Evolutionary conservation across 2,113 vertebrate genomes (phyloP).

Genomic region (Alectura lathami): DNA sequence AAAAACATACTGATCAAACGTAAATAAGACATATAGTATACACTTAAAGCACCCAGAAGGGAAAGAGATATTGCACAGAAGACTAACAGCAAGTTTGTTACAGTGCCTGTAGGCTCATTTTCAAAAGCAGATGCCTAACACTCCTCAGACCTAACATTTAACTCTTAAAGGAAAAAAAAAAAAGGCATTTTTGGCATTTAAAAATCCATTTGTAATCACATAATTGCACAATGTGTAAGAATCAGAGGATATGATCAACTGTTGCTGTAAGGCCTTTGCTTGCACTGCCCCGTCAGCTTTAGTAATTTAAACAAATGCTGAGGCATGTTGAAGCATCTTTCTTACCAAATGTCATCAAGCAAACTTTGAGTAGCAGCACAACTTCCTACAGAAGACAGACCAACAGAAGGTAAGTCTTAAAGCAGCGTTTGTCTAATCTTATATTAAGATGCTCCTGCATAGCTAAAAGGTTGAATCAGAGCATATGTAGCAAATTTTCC

Average conservation of each 20-base stretch:
- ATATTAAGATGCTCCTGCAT: background rate
- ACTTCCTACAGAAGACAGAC: conserved; percentile 36
- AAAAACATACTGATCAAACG: conserved; percentile 58
- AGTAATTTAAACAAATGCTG: conserved; percentile 45
- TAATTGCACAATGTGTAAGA: conserved; percentile 61
- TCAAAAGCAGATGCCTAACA: conserved; percentile 62
- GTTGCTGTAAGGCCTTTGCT: conserved; percentile 65
- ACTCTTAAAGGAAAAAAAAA: conserved; percentile 47
- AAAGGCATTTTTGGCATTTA: conserved; percentile 76
- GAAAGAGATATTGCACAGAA: conserved; percentile 78
- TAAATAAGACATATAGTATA: conserved; percentile 71
- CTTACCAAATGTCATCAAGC: background rate
- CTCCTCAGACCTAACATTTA: conserved; percentile 55
- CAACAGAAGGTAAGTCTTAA: background rate
- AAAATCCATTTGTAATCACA: conserved; percentile 62
- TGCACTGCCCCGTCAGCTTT: background rate
- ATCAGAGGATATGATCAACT: conserved; percentile 24
- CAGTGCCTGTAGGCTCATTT: conserved; percentile 61
- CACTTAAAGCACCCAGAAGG: conserved; percentile 69
- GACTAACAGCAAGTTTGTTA: conserved; percentile 71
- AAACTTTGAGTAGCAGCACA: conserved; percentile 49
- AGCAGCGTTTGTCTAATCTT: background rate
- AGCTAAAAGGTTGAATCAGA: background rate
- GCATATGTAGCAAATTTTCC: accelerated
- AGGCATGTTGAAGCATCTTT: conserved; percentile 19